Evolutionary conservation across 2,113 vertebrate species (phyloP), one percentile per base, ranked within the genome.

Genomic region (Parotia lawesii): DNA sequence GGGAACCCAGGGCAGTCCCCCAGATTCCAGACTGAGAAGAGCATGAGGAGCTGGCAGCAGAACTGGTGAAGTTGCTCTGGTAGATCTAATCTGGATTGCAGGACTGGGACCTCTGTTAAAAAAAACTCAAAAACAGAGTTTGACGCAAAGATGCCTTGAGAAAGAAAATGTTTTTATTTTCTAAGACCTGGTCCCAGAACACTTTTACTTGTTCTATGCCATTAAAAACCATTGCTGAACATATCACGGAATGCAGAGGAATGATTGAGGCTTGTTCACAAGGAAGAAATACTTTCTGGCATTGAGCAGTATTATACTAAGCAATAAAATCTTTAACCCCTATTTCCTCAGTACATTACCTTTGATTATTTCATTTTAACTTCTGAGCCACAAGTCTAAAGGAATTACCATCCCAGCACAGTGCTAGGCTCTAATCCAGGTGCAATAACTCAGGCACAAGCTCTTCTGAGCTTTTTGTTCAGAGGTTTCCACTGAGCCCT

Each of bases 301-400:
- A 75, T 53, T 57, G 81, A 65, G n/a, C 53, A 22, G 48, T 44
- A 64, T 48, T 48, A 48, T 18, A 61, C 4, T 37, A 65, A 69
- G 38, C 27, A 45, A 60, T 21, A 67, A 85, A 92, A 75, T 8
- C 10, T 87, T 87, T 75, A 82, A 48, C 11, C 21, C 17, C 17
- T 78, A 6, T 79, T 82, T 92, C 72, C 38, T 91, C 70, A 38
- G 69, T 45, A 24, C 15, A 7, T 78, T 89, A 67, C 48, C 28
- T 84, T 45, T 88, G 8, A 62, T 89, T 92, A 74, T 92, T 74
- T 56, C 2, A 35, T 94, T 92, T 86, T 72, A 48, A 67, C 25
- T 81, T 75, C 61, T 56, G 40, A 86, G 61, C 45, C 51, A 54
- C 14, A 61, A 57, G 3, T 23, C 23, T 82, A 37, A 78, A 87